phyloP scores from a whole-genome alignment of 2,113 vertebrate species.

The Ursus arctos region DNA sequence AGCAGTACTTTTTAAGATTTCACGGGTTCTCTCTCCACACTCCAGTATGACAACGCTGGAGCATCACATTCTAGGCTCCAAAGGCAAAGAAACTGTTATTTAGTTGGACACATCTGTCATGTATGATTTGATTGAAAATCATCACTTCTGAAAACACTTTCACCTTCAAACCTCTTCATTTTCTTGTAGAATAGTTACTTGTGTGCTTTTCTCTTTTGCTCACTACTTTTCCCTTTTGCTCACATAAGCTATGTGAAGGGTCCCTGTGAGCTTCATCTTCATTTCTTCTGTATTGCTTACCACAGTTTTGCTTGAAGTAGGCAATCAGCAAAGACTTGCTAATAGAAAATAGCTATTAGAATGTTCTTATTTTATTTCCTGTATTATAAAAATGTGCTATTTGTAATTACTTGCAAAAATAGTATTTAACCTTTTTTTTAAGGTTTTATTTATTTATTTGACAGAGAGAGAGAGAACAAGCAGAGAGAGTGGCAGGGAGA shows the following conservation, averaged over 20 bases:
- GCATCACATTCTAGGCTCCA: not conserved
- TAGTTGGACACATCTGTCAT: not conserved
- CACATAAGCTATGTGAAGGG: not conserved
- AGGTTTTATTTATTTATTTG: no score
- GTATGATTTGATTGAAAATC: not conserved
- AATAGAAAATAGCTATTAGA: not conserved
- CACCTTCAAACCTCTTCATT: not conserved
- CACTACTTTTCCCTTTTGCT: not conserved
- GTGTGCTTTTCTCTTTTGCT: not conserved
- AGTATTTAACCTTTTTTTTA: not conserved
- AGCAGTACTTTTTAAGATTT: not conserved
- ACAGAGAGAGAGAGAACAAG: no score
- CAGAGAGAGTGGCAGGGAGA: no score
- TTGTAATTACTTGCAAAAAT: slow-evolving; percentile 21
- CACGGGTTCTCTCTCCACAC: not conserved
- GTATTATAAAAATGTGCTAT: not conserved
- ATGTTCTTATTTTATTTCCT: not conserved
- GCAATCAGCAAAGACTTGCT: not conserved
- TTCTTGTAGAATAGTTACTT: not conserved
- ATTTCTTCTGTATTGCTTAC: not conserved
- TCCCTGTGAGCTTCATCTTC: not conserved
- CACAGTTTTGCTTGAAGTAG: not conserved
- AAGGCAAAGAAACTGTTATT: not conserved
- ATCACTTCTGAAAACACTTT: not conserved
- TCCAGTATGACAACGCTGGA: not conserved